Base-by-base conservation (phyloP, 2,113 vertebrate genomes). In the Centropristis striata region DNA sequence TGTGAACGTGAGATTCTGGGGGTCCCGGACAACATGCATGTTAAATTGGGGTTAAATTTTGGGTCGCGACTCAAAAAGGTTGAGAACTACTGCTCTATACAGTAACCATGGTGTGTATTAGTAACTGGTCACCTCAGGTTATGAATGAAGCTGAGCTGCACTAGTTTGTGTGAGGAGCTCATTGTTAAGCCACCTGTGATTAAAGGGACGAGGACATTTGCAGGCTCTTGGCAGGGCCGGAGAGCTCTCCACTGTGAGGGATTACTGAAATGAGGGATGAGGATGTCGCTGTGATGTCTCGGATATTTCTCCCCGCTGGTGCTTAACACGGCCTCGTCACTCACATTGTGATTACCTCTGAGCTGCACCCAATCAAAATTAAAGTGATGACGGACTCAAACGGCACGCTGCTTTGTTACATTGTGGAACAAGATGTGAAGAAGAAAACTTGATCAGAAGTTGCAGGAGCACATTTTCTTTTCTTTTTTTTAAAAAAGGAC, bases 281-380 rank as follows among this genome's bases (percentile, higher is more conserved):
- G 71, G 65, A 83, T 81, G 73, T 77, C 11, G 13, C 77, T 63
- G 42, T 70, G 74, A 83, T 73, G 63, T 75, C 20, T 67, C 6
- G 51, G 74, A 63, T 80, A 77, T 75, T 51, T 18, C 80, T 16
- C 67, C 64, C 66, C 4, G 1, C 32, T 2, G 21, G 25, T 58
- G 53, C 60, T 80, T 42, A 71, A 63, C 27, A 18, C 59, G 65
- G 60, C 21, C 53, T 81, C 16, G 42, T 69, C 71, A 23, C 54
- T 84, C 80, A 72, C 65, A 37, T 83, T 59, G 41, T 75, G 76
- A 89, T 78, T 72, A 59, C 77, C 82, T 85, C 87, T 58, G 71
- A 87, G 75, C 83, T 66, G 57, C 37, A 75, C 67, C 75, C 78
- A 51, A 58, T 78, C 63, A 55, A 86, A 83, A 88, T 87, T 88